A percentile compares a stretch with the other conserved stretches of the same genome.
Conservation (phyloP, 2,888 invertebrate species). For the Thelaira solivaga region DNA sequence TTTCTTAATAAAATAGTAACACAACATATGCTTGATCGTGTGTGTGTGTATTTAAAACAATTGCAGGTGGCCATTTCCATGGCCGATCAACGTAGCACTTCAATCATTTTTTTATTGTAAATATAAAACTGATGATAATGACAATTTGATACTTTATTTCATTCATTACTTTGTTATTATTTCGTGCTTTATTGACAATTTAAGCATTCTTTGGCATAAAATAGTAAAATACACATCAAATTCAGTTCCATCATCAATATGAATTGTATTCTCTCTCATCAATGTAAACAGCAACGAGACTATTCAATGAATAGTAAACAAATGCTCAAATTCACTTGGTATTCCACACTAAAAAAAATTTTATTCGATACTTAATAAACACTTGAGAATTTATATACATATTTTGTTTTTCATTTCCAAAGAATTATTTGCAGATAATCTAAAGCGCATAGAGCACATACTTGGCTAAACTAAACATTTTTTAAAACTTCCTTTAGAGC, state of each 20-base stretch:
- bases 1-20: too few relatives aligned
- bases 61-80: too few relatives aligned
- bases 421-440: conserved; percentile 26
- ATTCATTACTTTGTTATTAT: conserved; percentile 18
- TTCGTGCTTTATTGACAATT: conserved; percentile 16
- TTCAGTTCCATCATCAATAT: conserved; percentile 17
- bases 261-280: conserved; percentile 3
- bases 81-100: too few relatives aligned
- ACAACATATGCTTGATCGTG: too few relatives aligned
- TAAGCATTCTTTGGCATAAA: conserved; percentile 1
- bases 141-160: conserved; percentile 46
- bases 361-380: conserved; percentile 61
- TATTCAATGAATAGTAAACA: conserved; percentile 43
- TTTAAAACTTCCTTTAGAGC: conserved; percentile 20
- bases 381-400: conserved; percentile 46
- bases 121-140: conserved; percentile 16
- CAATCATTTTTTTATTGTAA: too few relatives aligned
- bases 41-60: too few relatives aligned
- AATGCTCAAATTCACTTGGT: conserved; percentile 35
- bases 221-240: conserved; percentile 21
- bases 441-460: conserved; percentile 10
- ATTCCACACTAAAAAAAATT: conserved; percentile 35
- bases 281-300: conserved; percentile 6
- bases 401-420: background rate
- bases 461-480: background rate